Evolutionary conservation across 2,888 invertebrate species (phyloP).

Genomic region (Leucoptera coffeella): DNA sequence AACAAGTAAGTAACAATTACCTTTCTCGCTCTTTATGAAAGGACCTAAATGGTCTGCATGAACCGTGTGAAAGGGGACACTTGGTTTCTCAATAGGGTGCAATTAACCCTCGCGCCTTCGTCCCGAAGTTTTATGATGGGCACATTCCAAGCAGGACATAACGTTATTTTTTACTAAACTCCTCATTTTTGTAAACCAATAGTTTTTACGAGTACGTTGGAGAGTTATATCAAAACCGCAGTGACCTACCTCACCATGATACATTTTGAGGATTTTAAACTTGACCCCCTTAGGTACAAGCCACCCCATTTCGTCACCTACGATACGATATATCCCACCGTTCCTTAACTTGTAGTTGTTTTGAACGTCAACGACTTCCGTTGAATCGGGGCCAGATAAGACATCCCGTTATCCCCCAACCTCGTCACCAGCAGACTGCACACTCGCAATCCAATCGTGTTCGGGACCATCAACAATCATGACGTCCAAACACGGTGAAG

Average conservation of each 20-base stretch:
- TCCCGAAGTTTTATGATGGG: conserved; percentile 6
- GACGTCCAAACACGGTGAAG: no score
- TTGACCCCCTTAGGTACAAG: conserved; percentile 9
- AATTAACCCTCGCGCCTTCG: conserved; percentile 2
- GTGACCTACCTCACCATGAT: conserved; percentile 7
- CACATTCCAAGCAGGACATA: conserved; percentile 8
- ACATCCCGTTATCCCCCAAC: conserved; percentile 3
- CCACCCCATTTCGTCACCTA: conserved; percentile 8
- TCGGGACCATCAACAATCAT: no score
- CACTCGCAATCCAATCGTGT: no score
- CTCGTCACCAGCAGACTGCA: no score
- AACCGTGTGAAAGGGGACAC: conserved; percentile 4
- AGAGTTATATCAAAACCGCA: conserved; percentile 6
- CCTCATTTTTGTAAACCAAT: conserved; percentile 7
- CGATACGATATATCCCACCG: conserved; percentile 3
- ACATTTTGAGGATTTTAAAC: conserved; percentile 8
- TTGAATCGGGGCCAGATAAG: conserved; percentile 9
- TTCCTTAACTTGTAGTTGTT: conserved; percentile 1
- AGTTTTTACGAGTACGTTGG: conserved; percentile 5
- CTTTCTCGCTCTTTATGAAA: conserved; percentile 6
- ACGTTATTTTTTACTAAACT: conserved; percentile 8
- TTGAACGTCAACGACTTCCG: no score
- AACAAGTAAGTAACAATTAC: conserved; percentile 8
- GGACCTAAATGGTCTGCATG: conserved; percentile 8
- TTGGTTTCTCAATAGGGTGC: conserved; percentile 6